Base-by-base conservation (phyloP, 2,888 invertebrate species). In the Melanostoma scalare region DNA sequence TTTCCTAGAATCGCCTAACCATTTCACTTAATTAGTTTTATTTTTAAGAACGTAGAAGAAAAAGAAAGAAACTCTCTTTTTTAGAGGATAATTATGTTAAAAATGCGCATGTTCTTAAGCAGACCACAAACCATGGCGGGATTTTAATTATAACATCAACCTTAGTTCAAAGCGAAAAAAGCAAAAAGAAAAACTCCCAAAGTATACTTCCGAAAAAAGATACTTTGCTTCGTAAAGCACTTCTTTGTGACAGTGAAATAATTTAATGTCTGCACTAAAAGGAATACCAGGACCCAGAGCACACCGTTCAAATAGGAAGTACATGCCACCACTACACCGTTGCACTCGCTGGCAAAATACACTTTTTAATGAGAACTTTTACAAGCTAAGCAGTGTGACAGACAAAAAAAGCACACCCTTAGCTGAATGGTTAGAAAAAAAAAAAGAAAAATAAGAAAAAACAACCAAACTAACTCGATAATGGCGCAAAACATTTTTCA, bases 71-170 rank as follows among this genome's bases (percentile, higher is more conserved):
- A 30, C 4, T 48, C 38, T 50, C 58, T 50, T 58, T 72, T 60
- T 9, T 9, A 58, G 33, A 48, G 36, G 53, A 78, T 74, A 84
- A 84, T 84, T 78, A 74, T 65, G 77, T 63, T 63, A 78, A 78
- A 82, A 77, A 78, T 60, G 46, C 36, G 8, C 55, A 20, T 36
- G 8, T 58, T 46, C 73, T 61, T 76, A 60, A 38, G 33, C 6
- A 38, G n/a, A 31, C 63, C 58, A 55, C 53, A 71, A 65, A 60
- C 78, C 60, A 71, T 74, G 44, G 68, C 53, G 42, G 60, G 71
- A 56, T 84, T 84, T 78, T 78, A 84, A 77, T 84, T 84, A 82
- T 77, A 82, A 77, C 78, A 78, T 84, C 84, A 78, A 72, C 69
- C 74, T 35, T 63, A 68, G 76, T n/a, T 46, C 50, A 31, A 53